Evolutionary conservation across 2,113 vertebrate species (phyloP).

Genomic region (Mionectes macconnelli): DNA sequence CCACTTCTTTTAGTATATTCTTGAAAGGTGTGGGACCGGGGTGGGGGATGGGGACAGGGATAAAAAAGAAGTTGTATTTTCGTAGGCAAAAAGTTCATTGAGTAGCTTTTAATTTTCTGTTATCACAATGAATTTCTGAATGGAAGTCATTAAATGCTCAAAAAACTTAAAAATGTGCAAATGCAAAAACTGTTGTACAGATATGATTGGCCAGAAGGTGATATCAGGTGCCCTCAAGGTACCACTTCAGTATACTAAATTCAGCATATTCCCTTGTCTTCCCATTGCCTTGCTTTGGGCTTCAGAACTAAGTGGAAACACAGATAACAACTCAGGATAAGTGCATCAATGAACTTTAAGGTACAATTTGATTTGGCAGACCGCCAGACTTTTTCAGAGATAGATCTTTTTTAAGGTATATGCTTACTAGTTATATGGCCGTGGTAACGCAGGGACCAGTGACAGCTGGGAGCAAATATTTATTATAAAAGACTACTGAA

Average conservation of each 20-base stretch:
- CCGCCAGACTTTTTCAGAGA: neutral
- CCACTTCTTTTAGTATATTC: neutral
- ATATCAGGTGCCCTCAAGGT: neutral
- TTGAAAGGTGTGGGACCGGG: neutral
- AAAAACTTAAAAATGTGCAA: neutral
- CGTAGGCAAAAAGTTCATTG: neutral
- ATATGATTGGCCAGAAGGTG: neutral
- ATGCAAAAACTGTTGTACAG: neutral
- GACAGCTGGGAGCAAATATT: neutral
- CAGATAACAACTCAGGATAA: neutral
- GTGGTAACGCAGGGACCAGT: neutral
- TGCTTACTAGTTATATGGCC: neutral
- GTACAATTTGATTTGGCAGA: neutral
- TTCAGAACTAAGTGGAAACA: neutral
- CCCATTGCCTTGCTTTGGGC: neutral
- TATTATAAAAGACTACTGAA: neutral
- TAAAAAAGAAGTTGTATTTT: neutral
- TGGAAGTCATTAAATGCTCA: neutral
- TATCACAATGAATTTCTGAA: neutral
- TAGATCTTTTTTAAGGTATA: neutral
- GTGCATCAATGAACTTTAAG: neutral
- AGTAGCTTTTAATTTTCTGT: neutral
- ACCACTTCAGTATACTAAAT: neutral
- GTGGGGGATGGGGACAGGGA: rapidly evolving
- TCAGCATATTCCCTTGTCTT: neutral